Conservation (phyloP, 2,888 invertebrate species). For the Drosophila atroscutellata region DNA sequence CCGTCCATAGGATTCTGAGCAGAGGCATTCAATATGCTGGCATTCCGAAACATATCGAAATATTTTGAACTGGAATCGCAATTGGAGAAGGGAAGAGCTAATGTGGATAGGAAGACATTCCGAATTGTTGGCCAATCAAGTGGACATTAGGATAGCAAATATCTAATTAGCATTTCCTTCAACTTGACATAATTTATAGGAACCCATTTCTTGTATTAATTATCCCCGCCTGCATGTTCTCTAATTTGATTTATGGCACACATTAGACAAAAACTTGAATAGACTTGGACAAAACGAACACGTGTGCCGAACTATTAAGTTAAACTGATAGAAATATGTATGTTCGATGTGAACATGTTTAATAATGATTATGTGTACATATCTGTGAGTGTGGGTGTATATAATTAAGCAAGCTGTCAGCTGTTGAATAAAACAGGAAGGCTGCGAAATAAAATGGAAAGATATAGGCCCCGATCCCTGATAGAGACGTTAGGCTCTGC, state of each 20-base stretch:
- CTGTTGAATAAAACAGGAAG: slow-evolving; percentile 28
- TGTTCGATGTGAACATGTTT: slow-evolving; percentile 25
- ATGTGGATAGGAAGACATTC: slow-evolving; percentile 2
- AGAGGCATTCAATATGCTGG: slow-evolving; percentile 55
- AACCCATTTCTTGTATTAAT: slow-evolving; percentile 40
- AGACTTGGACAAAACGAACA: slow-evolving; percentile 34
- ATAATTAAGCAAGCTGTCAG: slow-evolving; percentile 54
- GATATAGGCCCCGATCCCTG: slow-evolving; percentile 1
- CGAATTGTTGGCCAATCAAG: slow-evolving; percentile 4
- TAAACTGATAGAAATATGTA: slow-evolving; percentile 23
- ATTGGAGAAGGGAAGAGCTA: background rate
- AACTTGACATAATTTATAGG: slow-evolving; percentile 42
- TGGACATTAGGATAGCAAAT: slow-evolving; percentile 7
- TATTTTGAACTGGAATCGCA: background rate
- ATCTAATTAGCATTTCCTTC: slow-evolving; percentile 35
- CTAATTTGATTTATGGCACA: slow-evolving; percentile 59
- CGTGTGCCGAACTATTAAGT: slow-evolving; percentile 47
- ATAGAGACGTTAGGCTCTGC: slow-evolving; percentile 37
- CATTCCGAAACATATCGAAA: slow-evolving; percentile 58
- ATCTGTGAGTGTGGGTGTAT: background rate
- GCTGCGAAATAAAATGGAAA: slow-evolving; percentile 26
- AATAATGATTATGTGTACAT: background rate
- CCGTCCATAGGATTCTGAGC: slow-evolving; percentile 52
- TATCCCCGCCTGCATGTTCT: slow-evolving; percentile 18
- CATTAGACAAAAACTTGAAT: slow-evolving; percentile 45